These are phyloP conservation scores for Rhynchophorus ferrugineus DNA, from an alignment of 1,140 invertebrate species.

Conservation along the genomic window DNA sequence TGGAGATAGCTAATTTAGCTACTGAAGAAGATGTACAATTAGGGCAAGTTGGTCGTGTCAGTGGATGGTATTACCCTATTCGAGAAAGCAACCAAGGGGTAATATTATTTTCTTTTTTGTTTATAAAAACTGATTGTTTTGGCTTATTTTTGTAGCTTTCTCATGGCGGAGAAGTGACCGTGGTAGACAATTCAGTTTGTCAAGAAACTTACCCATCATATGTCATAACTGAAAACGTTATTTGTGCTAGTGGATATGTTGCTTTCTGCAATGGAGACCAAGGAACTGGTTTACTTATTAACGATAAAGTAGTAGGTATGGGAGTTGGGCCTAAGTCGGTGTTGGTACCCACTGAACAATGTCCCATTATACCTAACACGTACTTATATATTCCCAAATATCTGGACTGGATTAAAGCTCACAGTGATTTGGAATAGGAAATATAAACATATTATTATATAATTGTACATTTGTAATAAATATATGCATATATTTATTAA, in stretches of 20 bases:
- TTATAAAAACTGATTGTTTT: background rate
- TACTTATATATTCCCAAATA: conserved; percentile 5
- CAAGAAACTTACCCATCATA: conserved; percentile 1
- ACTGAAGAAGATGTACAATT: background rate
- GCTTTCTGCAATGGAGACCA: conserved; percentile 4
- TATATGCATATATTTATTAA: no score
- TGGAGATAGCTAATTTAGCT: background rate
- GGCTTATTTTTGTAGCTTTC: background rate
- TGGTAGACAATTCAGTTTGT: conserved; percentile 1
- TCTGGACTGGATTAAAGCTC: conserved; percentile 4
- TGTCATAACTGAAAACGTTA: background rate
- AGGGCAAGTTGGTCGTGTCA: background rate
- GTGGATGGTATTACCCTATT: conserved; percentile 3
- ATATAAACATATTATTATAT: background rate
- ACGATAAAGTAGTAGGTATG: conserved; percentile 1
- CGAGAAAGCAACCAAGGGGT: background rate
- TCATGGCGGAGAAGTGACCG: background rate
- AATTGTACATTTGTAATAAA: no score
- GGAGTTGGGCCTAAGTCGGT: background rate
- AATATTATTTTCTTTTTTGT: background rate
- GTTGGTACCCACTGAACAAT: background rate
- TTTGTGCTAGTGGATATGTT: background rate
- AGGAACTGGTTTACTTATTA: background rate
- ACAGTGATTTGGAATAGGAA: conserved; percentile 2
- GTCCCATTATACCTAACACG: conserved; percentile 2